Base-by-base conservation (phyloP, 2,888 invertebrate species). In the Entomobrya proxima region DNA sequence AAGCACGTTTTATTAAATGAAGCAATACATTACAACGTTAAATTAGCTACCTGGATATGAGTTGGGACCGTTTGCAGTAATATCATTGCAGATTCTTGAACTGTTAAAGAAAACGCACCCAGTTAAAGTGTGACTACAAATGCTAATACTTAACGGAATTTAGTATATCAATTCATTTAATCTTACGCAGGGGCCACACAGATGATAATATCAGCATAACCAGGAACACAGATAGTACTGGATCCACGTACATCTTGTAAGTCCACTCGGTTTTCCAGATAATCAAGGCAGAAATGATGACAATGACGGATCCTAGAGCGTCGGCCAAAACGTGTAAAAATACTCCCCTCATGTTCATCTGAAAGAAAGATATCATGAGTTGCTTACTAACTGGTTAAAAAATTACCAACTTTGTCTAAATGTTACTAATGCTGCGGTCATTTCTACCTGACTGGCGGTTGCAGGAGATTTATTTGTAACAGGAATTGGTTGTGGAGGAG, bases 301-400 rank as follows among this genome's bases (percentile, higher is more conserved):
- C 98, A 90, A 98, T 96, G 1, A 98, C 94, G 0, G 97, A 98
- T 77, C 99, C 99, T 69, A 99, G 93, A 24, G 99, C 99, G 93
- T 99, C 99, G 69, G 98, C 98, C 47, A 99, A 92, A 4, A 99
- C 96, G 92, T 99, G 99, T 79, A 99, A 93, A 92, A 99, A 99
- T n/a, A 99, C 99, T n/a, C 98, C 99, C 79, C 97, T 95, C 98
- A 99, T 99, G 92, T 99, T 99, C 96, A 99, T 95, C 92, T 98
- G 97, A 2, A 95, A 95, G 0, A 69, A 40, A 69, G 5, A 18
- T 37, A 64, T 74, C 6, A 52, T 18, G 11, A 2, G 13, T 5
- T 69, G 21, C 32, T 13, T 64, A n/a, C 9, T 1, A 37, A 37
- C 40, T 32, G 18, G 6, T 21, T 21, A n/a, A 1, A 15, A 32